Evolutionary conservation across 2,113 vertebrate species (phyloP).

Genomic region (Psittacula cyanocephala): DNA sequence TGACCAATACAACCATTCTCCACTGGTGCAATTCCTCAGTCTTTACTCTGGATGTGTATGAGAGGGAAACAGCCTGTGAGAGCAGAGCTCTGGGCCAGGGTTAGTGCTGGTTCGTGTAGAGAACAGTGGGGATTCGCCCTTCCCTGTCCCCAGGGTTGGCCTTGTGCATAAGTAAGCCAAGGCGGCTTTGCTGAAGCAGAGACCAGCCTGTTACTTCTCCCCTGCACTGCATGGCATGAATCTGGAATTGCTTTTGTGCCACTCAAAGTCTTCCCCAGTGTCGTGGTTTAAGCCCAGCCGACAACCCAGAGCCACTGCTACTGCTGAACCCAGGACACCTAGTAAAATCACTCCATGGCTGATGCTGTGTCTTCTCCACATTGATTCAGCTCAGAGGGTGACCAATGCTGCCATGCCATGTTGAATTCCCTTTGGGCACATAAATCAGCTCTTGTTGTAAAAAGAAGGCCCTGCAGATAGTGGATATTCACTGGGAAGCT

Average conservation of each 20-base stretch:
- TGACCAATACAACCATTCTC: background rate
- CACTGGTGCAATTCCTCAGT: background rate
- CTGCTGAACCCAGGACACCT: background rate
- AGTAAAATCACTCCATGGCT: background rate
- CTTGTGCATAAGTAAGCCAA: background rate
- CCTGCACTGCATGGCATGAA: background rate
- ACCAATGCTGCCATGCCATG: background rate
- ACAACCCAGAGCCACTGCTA: no score
- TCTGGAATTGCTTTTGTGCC: background rate
- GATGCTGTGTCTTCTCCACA: background rate
- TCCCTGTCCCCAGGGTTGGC: background rate
- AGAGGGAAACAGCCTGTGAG: background rate
- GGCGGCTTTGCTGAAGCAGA: background rate
- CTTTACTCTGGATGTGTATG: background rate
- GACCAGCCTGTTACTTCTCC: background rate
- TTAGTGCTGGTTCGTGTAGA: background rate
- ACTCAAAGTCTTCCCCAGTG: background rate
- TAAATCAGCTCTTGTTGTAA: background rate
- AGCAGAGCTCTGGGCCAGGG: background rate
- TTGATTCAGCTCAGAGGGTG: background rate
- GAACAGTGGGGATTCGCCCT: background rate
- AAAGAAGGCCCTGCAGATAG: background rate
- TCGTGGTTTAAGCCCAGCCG: no score
- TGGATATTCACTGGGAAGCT: background rate
- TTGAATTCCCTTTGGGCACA: background rate